Evolutionary conservation across 1,140 invertebrate species (phyloP), one percentile per base, ranked within the genome.

Genomic region (Spodoptera frugiperda): DNA sequence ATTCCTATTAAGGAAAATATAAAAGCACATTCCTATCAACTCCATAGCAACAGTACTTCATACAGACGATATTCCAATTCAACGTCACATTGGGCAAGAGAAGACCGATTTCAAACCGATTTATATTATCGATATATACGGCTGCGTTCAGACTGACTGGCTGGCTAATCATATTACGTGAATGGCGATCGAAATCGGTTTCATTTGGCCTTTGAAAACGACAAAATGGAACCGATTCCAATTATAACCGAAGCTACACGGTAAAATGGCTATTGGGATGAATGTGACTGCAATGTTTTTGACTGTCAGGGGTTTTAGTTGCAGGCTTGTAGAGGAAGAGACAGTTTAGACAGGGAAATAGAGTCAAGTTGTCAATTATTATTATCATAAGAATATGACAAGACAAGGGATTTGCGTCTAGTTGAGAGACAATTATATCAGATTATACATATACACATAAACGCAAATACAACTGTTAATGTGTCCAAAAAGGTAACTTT

Each of bases 121-220:
- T 59, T 33, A 14, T 30, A 33, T 30, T 59, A 59, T 1, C 11
- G 21, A 59, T 59, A 15, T 15, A 59, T 59, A 59, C 25, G 5
- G 33, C 57, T n/a, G 5, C 30, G 57, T 61, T 21, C 59, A 63
- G 59, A 17, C 59, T 39, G 63, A 49, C 63, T n/a, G 17, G 14
- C 44, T 67, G 63, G 44, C 63, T 67, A 67, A 49, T 67, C 63
- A 46, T 25, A 21, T 48, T n/a, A 67, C 44, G 19, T 67, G 44
- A 67, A 67, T 48, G 44, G 15, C 17, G 39, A 49, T 67, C 19
- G 44, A 67, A 65, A 67, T 49, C 63, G 44, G 46, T 67, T 67
- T 48, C 63, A 67, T 67, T 65, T 15, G 57, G 39, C 61, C 10
- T 65, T 67, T 67, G 44, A 67, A 49, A 67, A 67, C 63, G 63